These are phyloP conservation scores for Lepus oiostolus DNA, from an alignment of 2,797 vertebrate species.

Conservation along the genomic window DNA sequence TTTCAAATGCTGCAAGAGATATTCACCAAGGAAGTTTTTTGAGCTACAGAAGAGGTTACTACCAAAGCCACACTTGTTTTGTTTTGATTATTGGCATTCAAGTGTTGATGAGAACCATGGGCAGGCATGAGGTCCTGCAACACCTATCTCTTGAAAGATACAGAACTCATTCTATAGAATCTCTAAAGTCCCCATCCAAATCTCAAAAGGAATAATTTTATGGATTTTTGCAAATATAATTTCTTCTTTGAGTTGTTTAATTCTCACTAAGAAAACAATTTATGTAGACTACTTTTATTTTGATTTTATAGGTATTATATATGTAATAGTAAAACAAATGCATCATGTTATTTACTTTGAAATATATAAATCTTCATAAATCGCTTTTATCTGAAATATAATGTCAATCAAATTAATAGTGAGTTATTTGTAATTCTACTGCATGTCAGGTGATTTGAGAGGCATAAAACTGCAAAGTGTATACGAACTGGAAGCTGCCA, in stretches of 20 bases:
- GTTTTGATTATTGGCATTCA: neutral
- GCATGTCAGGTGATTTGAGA: neutral
- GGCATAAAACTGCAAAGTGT: neutral
- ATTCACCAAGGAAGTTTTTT: neutral
- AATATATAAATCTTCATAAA: neutral
- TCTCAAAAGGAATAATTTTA: neutral
- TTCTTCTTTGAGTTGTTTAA: neutral
- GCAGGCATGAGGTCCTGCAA: neutral
- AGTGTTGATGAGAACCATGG: neutral
- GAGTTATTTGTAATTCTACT: neutral
- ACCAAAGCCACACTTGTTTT: neutral
- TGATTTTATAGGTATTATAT: neutral
- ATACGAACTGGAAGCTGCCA: neutral
- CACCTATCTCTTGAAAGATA: neutral
- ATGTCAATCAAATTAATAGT: neutral
- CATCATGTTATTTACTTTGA: neutral
- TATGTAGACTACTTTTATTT: neutral
- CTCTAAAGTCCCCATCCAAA: neutral
- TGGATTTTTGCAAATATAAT: neutral
- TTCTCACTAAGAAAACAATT: constrained; percentile 29
- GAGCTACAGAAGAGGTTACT: neutral
- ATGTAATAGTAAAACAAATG: neutral
- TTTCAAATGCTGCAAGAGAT: neutral
- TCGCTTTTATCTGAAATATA: neutral
- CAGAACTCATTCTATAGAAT: neutral